These are phyloP conservation scores for Tonatia bakeri DNA, from an alignment of 2,113 vertebrate species.

Conservation along the genomic window DNA sequence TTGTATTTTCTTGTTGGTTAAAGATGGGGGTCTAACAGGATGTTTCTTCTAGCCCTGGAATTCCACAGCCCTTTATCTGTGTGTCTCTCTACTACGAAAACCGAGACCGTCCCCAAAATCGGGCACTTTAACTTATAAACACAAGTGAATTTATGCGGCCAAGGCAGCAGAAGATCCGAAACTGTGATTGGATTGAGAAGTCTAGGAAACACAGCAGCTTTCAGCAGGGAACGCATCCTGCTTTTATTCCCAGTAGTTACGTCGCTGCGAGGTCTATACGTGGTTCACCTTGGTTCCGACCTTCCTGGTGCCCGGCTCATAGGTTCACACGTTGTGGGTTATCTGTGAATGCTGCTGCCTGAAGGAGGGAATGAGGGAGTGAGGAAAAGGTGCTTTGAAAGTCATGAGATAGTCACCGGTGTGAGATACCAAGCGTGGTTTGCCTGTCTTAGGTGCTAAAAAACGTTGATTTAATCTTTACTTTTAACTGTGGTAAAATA, in stretches of 20 bases:
- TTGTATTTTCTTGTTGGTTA: background rate
- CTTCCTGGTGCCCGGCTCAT: background rate
- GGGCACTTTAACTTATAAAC: background rate
- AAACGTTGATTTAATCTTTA: background rate
- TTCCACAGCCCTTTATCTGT: background rate
- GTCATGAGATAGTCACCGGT: background rate
- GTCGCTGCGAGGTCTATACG: no score
- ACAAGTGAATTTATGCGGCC: background rate
- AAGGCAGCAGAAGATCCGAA: background rate
- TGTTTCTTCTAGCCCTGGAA: background rate
- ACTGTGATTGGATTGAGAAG: background rate
- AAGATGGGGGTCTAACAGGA: background rate
- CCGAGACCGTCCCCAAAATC: no score
- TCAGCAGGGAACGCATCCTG: background rate
- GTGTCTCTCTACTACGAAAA: background rate
- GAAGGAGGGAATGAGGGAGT: background rate
- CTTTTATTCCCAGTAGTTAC: background rate
- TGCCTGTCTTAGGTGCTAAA: no score
- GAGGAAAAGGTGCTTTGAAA: background rate
- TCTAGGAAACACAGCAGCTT: background rate
- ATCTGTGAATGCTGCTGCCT: accelerated
- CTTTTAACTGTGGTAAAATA: background rate
- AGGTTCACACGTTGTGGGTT: background rate
- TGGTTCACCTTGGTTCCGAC: background rate
- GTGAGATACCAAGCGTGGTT: background rate